phyloP scores from a whole-genome alignment of 30 jellyfish, hydroid and myxozoan genomes.

The Sanderia malayensis region DNA sequence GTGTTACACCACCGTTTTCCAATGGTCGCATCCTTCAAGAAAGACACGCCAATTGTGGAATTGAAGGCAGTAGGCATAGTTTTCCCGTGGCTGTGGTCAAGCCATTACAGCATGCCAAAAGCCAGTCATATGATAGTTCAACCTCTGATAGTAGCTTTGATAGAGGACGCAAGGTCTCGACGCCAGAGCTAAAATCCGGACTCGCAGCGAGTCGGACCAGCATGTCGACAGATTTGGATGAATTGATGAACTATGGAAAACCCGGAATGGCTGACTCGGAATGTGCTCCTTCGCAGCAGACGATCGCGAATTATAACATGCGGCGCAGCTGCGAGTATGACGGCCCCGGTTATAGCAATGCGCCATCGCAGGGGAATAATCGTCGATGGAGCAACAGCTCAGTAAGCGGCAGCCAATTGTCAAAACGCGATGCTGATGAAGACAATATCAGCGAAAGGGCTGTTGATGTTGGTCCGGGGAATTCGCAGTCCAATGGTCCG shows the following conservation, averaged over 20 bases:
- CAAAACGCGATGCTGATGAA: not conserved
- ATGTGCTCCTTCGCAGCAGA: not conserved
- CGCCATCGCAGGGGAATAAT: not conserved
- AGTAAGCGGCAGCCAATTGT: not conserved
- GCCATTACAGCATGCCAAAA: constrained; percentile 50
- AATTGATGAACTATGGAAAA: not conserved
- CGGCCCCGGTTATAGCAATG: not conserved
- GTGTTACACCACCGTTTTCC: constrained; percentile 42
- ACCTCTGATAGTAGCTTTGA: not conserved
- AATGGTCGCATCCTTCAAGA: constrained; percentile 23
- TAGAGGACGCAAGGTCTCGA: not conserved
- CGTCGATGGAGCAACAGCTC: not conserved
- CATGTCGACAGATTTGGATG: not conserved
- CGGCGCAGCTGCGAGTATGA: not conserved
- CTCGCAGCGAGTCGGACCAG: not conserved
- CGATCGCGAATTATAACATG: not conserved
- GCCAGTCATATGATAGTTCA: constrained; percentile 34
- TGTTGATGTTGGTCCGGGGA: constrained; percentile 13
- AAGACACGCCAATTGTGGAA: constrained; percentile 2
- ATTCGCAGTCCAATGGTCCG: not conserved
- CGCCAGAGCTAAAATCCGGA: not conserved
- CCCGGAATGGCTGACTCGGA: not conserved
- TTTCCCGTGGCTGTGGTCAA: constrained; percentile 61
- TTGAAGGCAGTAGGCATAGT: constrained; percentile 23
- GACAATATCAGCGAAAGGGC: constrained; percentile 11